Evolutionary conservation across 2,888 invertebrate genomes (phyloP), one percentile per base, ranked within the genome.

Genomic region (Scrobipalpa atriplicella): DNA sequence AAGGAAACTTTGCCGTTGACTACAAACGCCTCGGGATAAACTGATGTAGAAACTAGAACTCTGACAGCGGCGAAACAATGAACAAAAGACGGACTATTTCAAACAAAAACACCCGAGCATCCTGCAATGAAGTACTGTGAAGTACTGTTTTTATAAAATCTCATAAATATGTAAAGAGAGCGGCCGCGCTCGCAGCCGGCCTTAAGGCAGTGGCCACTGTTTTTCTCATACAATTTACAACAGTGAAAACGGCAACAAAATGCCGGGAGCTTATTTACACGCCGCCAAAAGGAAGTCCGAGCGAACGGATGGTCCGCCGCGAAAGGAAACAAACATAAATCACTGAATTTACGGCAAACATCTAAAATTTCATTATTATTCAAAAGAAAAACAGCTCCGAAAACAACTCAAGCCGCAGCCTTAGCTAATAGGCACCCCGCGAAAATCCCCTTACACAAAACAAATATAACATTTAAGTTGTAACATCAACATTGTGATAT

Each of bases 321-420:
- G 79, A 77, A 80, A 79, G 84, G 84, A 86, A 86, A 84, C 85
- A 76, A 79, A 84, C 83, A 84, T 90, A 88, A 91, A 90, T 91
- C 89, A 87, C 84, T 75, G 78, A 86, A 84, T 86, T 85, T 82
- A 86, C 85, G 85, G 84, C 84, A 82, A 85, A 80, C 84, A 83
- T 83, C 82, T 83, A 80, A 85, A 86, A 84, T 80, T 77, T 82
- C 83, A 84, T 85, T 84, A 83, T 81, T 83, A 78, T 58, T 77
- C 80, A 76, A 79, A 83, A 83, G 79, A 83, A 84, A 84, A 85
- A 82, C 79, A 83, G 76, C 77, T 29, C 29, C 29, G 74, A 72
- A 75, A 78, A 79, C 77, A 75, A 77, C 75, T 77, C 72, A 75
- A 78, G 74, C 77, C 74, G 75, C 75, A 71, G 75, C 77, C 80